These are phyloP conservation scores for Pachyrhynchus sulphureomaculatus DNA, from an alignment of 1,140 invertebrate genomes.

Conservation along the genomic window DNA sequence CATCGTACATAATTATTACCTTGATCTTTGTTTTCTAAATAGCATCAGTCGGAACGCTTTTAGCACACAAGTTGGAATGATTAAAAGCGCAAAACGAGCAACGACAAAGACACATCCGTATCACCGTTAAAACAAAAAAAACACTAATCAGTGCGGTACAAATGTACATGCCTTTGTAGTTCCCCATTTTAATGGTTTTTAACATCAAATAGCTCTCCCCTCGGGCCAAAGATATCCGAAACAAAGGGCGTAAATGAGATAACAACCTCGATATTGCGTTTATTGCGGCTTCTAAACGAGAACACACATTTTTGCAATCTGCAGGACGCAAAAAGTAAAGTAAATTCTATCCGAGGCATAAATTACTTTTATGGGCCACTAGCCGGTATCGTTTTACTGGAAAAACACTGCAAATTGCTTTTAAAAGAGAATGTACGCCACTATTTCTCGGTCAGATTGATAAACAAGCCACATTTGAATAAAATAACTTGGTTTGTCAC, in stretches of 20 bases:
- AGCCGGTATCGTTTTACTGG: not conserved
- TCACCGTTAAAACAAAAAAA: not conserved
- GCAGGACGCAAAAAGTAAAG: not conserved
- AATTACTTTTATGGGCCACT: not conserved
- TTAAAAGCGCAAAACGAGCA: too few species aligned
- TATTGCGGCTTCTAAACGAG: not conserved
- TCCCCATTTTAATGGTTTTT: not conserved
- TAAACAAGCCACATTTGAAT: too few species aligned
- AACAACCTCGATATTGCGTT: not conserved
- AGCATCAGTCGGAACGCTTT: too few species aligned
- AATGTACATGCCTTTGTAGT: not conserved
- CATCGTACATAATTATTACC: too few species aligned
- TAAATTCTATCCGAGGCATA: not conserved
- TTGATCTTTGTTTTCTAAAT: too few species aligned
- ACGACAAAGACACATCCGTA: not conserved
- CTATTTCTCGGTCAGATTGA: not conserved
- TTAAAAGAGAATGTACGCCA: not conserved
- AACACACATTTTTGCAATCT: not conserved
- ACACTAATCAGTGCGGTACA: not conserved
- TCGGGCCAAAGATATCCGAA: too few species aligned
- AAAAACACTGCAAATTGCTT: not conserved
- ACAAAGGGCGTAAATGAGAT: conserved; percentile 1
- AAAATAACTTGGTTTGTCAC: not conserved
- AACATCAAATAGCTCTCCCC: not conserved
- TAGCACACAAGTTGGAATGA: too few species aligned